Base-by-base conservation (phyloP, 2,888 invertebrate genomes). In the Eupithecia exiguata region DNA sequence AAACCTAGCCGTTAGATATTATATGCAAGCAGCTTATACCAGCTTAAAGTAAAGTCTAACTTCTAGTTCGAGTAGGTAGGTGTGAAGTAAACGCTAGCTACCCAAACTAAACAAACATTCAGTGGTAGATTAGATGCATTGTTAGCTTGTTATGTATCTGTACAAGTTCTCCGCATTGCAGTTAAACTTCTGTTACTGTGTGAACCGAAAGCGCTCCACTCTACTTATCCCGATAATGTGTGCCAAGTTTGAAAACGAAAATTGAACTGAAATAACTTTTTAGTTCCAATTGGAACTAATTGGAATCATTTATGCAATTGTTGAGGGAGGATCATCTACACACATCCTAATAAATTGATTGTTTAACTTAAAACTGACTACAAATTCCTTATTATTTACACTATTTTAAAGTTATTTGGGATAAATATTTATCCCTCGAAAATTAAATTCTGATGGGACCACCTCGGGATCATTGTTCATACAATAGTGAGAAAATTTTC, bases 151-250 rank as follows among this genome's bases (percentile, higher is more conserved):
- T 66, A 69, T 10, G 43, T 71, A 58, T 18, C 49, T 69, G 69
- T 53, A 63, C 38, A 46, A 70, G 43, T 70, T 72, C 21, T 43
- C 75, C 73, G 75, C 75, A 76, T 62, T 76, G 75, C 75, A 76
- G 75, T 73, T 61, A 65, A 68, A 68, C 21, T 70, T 65, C 53
- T 25, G 68, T 36, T 62, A 38, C 49, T 61, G 30, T n/a, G 38
- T 40, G 38, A 66, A 61, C 58, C n/a, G 63, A 68, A 68, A 63
- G 9, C 68, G 40, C 53, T 53, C n/a, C 4, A 21, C 25, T 14
- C 58, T 21, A 12, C 40, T 49, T 68, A 58, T 46, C 61, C 58
- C 9, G 12, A 62, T 63, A 72, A 62, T 49, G 66, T 69, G 73
- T 71, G 71, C 75, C 75, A 76, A 73, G 65, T 72, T 73, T 70